These are phyloP conservation scores for Diaprepes abbreviatus DNA, from an alignment of 2,888 invertebrate genomes.

Conservation along the genomic window DNA sequence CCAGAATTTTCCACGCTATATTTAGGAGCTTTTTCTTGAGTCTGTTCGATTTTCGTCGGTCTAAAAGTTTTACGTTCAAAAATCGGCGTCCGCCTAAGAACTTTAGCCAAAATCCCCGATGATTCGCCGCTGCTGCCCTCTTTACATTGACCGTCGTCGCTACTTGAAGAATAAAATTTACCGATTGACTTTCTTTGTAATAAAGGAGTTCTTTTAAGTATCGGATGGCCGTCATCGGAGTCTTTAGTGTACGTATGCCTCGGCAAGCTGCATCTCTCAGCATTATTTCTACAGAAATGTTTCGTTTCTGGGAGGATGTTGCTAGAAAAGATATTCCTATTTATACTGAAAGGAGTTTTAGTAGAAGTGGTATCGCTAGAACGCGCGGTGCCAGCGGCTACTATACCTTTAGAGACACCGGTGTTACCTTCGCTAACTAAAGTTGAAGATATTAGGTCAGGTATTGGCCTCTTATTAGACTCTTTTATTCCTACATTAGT, in stretches of 20 bases:
- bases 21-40: background rate
- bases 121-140: conserved; percentile 33
- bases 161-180: conserved; percentile 6
- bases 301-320: background rate
- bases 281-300: conserved; percentile 25
- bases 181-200: conserved; percentile 48
- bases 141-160: background rate
- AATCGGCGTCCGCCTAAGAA: conserved; percentile 45
- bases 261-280: conserved; percentile 47
- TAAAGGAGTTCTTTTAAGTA: conserved; percentile 54
- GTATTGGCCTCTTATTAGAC: conserved; percentile 47
- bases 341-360: conserved; percentile 54
- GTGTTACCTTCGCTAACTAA: conserved; percentile 33
- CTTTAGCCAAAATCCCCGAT: conserved; percentile 47
- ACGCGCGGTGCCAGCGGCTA: background rate
- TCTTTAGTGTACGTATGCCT: conserved; percentile 54
- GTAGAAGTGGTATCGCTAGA: background rate
- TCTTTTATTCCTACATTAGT: conserved; percentile 25
- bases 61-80: conserved; percentile 43
- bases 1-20: background rate
- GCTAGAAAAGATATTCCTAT: conserved; percentile 56
- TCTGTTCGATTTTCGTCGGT: conserved; percentile 9
- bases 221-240: conserved; percentile 44
- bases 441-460: conserved; percentile 59
- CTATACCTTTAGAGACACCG: background rate